Conservation (phyloP, 2,113 vertebrate genomes). For the Sus scrofa region DNA sequence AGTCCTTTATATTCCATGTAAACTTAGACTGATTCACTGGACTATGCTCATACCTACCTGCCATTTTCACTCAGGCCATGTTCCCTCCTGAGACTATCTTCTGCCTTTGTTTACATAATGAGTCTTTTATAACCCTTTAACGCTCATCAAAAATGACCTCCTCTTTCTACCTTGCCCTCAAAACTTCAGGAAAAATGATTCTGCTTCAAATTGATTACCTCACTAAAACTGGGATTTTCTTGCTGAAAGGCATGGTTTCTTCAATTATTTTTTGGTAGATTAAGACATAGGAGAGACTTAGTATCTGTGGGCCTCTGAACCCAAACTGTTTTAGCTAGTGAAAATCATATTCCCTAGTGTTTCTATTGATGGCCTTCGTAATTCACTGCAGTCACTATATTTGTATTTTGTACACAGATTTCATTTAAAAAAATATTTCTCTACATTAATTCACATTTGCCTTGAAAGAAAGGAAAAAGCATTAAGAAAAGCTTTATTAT, state of each 20-base stretch:
- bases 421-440: background rate
- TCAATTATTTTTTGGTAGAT: background rate
- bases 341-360: conserved; percentile 15
- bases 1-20: background rate
- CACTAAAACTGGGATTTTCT: conserved; percentile 37
- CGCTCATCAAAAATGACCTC: background rate
- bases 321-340: background rate
- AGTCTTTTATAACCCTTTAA: background rate
- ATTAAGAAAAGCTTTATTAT: conserved; percentile 32
- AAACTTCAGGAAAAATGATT: conserved; percentile 20
- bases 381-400: background rate
- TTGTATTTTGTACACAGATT: background rate
- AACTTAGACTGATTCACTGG: background rate
- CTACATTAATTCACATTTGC: conserved; percentile 1
- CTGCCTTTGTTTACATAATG: background rate
- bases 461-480: background rate
- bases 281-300: conserved; percentile 33
- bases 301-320: background rate
- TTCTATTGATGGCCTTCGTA: background rate
- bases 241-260: background rate
- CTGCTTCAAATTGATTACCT: conserved; percentile 25
- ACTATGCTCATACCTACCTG: background rate
- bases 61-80: background rate
- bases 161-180: background rate
- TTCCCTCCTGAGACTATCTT: background rate